phyloP scores from a whole-genome alignment of 1,140 invertebrate genomes.

The Pogonus chalceus region DNA sequence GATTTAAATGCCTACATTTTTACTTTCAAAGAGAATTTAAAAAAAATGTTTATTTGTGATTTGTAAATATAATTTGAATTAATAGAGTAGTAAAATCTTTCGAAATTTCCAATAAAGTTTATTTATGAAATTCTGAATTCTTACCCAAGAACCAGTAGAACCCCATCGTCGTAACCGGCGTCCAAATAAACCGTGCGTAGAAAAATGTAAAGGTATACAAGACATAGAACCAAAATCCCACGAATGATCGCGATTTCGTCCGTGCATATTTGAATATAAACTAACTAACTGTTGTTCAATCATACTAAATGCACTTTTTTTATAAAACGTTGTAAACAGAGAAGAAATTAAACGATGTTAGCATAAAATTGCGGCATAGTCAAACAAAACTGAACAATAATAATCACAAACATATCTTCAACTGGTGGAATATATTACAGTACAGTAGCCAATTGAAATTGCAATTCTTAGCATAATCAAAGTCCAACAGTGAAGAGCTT shows the following conservation, averaged over 20 bases:
- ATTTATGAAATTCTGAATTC: no score
- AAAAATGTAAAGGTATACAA: slow-evolving; percentile 37
- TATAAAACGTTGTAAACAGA: neutral
- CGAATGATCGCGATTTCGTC: slow-evolving; percentile 20
- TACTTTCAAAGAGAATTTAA: no score
- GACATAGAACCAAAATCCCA: slow-evolving; percentile 32
- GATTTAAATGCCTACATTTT: no score
- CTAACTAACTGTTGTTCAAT: slow-evolving; percentile 3
- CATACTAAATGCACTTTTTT: neutral
- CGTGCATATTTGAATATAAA: slow-evolving; percentile 17
- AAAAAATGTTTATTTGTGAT: no score
- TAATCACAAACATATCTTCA: neutral
- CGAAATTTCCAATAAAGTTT: no score
- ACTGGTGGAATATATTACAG: neutral
- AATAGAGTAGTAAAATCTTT: no score
- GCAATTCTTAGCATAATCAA: slow-evolving; percentile 4
- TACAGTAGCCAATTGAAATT: slow-evolving; percentile 3
- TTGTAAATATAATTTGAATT: no score
- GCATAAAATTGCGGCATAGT: neutral
- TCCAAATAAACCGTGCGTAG: slow-evolving; percentile 40
- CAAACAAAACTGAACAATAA: neutral
- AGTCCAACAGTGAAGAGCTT: neutral
- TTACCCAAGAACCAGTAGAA: slow-evolving; percentile 60
- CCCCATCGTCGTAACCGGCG: slow-evolving; percentile 54
- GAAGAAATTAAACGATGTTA: neutral